These are phyloP conservation scores for Caenorhabditis virilis DNA, from an alignment of 2,888 invertebrate genomes.

Conservation along the genomic window DNA sequence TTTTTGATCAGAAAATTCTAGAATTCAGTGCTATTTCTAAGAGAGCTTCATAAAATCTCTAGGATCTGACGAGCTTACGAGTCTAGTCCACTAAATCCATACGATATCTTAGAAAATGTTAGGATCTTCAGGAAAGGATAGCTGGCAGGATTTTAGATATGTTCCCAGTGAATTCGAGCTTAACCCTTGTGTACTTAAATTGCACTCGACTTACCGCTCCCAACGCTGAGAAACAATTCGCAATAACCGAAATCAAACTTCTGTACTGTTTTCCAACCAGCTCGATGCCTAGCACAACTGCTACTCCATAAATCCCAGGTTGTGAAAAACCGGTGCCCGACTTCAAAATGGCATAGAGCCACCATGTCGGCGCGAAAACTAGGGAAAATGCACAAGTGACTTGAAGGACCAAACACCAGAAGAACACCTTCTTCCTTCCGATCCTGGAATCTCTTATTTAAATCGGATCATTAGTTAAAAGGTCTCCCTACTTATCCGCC, in stretches of 20 bases:
- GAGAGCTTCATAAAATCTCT: too few species aligned
- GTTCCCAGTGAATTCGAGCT: too few species aligned
- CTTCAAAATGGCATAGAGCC: slow-evolving; percentile 76
- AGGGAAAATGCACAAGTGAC: slow-evolving; percentile 78
- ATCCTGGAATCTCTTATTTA: slow-evolving; percentile 76
- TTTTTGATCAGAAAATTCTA: too few species aligned
- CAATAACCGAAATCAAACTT: slow-evolving; percentile 69
- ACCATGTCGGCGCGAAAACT: slow-evolving; percentile 78
- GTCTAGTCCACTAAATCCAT: too few species aligned
- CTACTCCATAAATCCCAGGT: slow-evolving; percentile 83
- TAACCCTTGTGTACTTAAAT: too few species aligned
- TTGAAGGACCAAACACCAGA: slow-evolving; percentile 79
- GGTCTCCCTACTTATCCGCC: slow-evolving; percentile 59
- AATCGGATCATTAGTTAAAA: too few species aligned
- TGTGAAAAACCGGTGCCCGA: slow-evolving; percentile 79
- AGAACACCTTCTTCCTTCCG: slow-evolving; percentile 79
- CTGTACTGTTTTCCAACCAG: slow-evolving; percentile 70
- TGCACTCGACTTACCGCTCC: slow-evolving; percentile 57
- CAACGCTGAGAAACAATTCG: slow-evolving; percentile 69
- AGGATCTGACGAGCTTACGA: too few species aligned
- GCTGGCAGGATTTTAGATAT: too few species aligned
- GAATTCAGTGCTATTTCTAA: too few species aligned
- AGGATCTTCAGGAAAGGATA: too few species aligned
- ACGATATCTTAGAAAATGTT: too few species aligned
- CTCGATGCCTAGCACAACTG: slow-evolving; percentile 75